Evolutionary conservation across 2,113 vertebrate genomes (phyloP).

Genomic region (Morone chrysops): DNA sequence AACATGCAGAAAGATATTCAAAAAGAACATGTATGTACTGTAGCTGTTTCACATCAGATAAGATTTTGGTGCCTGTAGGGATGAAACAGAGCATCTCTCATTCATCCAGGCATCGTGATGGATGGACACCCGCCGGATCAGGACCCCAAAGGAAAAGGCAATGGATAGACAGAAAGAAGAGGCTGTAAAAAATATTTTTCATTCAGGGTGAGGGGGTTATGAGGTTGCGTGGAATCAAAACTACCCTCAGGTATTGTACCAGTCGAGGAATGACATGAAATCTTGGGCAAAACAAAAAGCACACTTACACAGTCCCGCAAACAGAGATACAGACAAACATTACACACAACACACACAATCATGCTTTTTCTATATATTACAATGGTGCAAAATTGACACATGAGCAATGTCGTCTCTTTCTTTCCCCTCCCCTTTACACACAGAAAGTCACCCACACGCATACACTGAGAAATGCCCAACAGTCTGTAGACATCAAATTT

Average conservation of each 20-base stretch:
- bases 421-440: conserved; percentile 2
- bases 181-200: conserved; percentile 58
- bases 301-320: conserved; percentile 19
- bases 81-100: conserved; percentile 53
- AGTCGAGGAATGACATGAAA: conserved; percentile 53
- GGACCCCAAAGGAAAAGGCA: conserved; percentile 55
- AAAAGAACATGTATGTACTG: conserved; percentile 28
- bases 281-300: conserved; percentile 56
- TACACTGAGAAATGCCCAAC: conserved; percentile 50
- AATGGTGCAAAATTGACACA: conserved; percentile 37
- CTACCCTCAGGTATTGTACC: conserved; percentile 49
- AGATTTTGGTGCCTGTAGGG: conserved; percentile 44
- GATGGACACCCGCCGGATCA: conserved; percentile 65
- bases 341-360: conserved; percentile 17
- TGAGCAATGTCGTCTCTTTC: conserved; percentile 16
- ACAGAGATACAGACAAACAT: conserved; percentile 4
- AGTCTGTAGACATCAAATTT: conserved; percentile 56
- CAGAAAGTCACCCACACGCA: conserved; percentile 27
- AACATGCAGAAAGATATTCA: conserved; percentile 36
- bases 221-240: conserved; percentile 65
- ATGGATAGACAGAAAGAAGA: conserved; percentile 51
- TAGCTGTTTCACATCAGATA: conserved; percentile 40
- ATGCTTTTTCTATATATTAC: conserved; percentile 25
- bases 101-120: conserved; percentile 69
- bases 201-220: conserved; percentile 69